Conservation (phyloP, 2,113 vertebrate species). For the Bettongia penicillata region DNA sequence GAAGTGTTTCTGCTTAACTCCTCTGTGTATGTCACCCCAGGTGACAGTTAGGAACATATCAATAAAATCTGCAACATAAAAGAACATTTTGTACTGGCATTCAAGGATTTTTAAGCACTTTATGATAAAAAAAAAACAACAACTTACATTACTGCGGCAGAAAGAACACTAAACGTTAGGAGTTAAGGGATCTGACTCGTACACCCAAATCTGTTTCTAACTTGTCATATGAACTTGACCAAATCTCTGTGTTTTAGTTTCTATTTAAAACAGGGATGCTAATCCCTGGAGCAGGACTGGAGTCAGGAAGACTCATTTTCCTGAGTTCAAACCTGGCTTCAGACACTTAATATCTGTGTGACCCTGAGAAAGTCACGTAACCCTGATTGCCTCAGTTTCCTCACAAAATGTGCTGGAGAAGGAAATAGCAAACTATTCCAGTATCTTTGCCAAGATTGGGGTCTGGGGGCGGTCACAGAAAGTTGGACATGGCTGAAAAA, state of each 20-base stretch:
- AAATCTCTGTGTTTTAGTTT: not conserved
- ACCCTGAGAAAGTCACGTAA: not conserved
- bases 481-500: not conserved
- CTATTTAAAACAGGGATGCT: not conserved
- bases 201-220: not conserved
- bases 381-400: not conserved
- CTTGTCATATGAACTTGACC: not conserved
- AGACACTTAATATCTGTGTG: not conserved
- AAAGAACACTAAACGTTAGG: not conserved
- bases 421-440: not conserved
- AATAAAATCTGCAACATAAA: not conserved
- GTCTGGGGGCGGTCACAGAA: not conserved
- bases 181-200: not conserved
- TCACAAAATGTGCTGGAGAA: not conserved
- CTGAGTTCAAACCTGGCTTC: not conserved
- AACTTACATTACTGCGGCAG: not conserved
- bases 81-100: not conserved
- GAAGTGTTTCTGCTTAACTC: not conserved
- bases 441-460: too few species aligned
- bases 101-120: not conserved
- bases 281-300: not conserved
- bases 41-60: not conserved
- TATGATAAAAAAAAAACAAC: not conserved
- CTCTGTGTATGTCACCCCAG: not conserved
- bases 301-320: not conserved